A percentile compares a stretch with the other conserved stretches of the same genome.
These are phyloP conservation scores for Artemia sp. DNA, from an alignment of 2,888 invertebrate species.

Conservation along the genomic window DNA sequence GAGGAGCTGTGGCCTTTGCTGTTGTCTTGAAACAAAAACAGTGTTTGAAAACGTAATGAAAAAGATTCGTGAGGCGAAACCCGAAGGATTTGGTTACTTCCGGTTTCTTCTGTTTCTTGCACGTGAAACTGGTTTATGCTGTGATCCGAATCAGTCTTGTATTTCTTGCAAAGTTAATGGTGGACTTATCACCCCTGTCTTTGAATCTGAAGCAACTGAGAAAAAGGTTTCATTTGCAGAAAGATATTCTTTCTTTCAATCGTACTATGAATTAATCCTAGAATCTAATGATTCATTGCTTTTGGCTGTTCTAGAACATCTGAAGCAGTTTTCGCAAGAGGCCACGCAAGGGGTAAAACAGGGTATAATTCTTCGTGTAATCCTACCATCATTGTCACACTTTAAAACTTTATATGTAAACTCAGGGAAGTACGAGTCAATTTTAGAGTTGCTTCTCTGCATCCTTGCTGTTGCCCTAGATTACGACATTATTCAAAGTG, in stretches of 20 bases:
- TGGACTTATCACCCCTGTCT: not conserved
- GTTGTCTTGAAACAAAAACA: not conserved
- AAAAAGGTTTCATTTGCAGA: not conserved
- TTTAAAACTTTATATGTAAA: not conserved
- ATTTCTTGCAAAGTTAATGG: not conserved
- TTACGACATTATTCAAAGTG: conserved; percentile 1
- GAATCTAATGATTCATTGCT: not conserved
- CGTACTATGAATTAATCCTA: not conserved
- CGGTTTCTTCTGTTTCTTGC: conserved; percentile 12
- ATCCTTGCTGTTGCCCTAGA: not conserved
- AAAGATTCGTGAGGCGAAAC: conserved; percentile 3
- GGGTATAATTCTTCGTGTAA: not conserved
- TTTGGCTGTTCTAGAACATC: not conserved
- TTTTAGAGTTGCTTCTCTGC: not conserved
- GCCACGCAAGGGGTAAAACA: conserved; percentile 1
- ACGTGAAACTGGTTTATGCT: not conserved
- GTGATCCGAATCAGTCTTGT: not conserved
- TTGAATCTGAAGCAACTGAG: not conserved
- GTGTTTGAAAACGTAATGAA: conserved; percentile 3
- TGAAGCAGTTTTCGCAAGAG: conserved; percentile 2
- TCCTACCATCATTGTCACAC: not conserved
- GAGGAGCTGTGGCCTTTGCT: conserved; percentile 6
- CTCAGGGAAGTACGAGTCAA: not conserved
- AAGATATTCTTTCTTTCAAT: not conserved
- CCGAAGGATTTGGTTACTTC: not conserved